A percentile compares a stretch with the other conserved stretches of the same genome.
phyloP scores from a whole-genome alignment of 2,113 vertebrate species.

The Megaceryle torquata region DNA sequence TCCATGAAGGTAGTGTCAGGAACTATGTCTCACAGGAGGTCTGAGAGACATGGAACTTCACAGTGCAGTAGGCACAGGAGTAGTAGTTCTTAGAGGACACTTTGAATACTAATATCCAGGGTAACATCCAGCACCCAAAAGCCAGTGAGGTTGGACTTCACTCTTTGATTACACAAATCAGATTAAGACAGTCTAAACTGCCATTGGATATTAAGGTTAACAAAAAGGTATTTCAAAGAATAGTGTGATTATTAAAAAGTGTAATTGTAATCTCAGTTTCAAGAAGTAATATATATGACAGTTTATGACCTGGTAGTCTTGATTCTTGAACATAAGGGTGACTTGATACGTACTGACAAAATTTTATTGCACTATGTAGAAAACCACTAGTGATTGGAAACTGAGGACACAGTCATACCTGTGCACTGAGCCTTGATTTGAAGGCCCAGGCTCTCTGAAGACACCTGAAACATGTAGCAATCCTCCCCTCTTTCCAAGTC shows the following conservation, averaged over 20 bases:
- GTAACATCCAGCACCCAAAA: background rate
- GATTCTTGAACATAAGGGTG: background rate
- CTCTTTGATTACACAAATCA: background rate
- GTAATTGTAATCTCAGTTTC: background rate
- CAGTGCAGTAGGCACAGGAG: background rate
- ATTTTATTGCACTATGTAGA: background rate
- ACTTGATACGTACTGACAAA: background rate
- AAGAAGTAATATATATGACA: background rate
- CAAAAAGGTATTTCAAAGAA: background rate
- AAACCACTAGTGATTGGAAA: background rate
- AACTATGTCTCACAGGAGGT: background rate
- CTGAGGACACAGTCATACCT: background rate
- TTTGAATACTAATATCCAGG: background rate
- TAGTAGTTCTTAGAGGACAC: background rate
- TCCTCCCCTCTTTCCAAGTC: background rate
- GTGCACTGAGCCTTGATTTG: accelerated
- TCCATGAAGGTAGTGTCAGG: background rate
- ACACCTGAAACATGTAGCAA: accelerated
- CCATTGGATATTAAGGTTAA: background rate
- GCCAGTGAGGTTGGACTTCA: background rate
- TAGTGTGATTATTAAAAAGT: background rate
- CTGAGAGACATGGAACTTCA: accelerated
- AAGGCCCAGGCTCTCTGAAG: background rate
- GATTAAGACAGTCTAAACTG: background rate
- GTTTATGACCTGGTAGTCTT: background rate